Base-by-base conservation (phyloP, 2,888 invertebrate species). In the Arge pagana region DNA sequence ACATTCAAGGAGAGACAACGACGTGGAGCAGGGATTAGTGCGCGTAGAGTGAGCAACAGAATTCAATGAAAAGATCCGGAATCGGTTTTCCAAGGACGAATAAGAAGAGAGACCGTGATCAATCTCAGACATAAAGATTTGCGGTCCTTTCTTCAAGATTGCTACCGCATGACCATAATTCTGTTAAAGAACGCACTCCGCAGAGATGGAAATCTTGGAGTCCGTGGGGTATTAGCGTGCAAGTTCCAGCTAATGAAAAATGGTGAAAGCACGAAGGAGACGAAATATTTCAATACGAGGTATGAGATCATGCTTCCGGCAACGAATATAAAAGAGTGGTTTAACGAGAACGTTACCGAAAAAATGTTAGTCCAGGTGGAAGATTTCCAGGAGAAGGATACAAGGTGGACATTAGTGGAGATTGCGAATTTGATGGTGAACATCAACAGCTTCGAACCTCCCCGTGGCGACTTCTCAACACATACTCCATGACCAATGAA, bases 351-450 rank as follows among this genome's bases (percentile, higher is more conserved):
- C 23, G 39, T 60, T 16, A 35, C 18, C 11, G 30, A 52, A 10
- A 40, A 42, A 23, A 21, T 59, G 19, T 52, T 58, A 19, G 39
- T 13, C 7, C 56, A 62, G 55, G 42, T 62, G 16, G 60, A 60
- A 50, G 59, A 63, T 28, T 61, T 63, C 45, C 54, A 61, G 39
- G 56, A 61, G 24, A 48, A 53, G n/a, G 62, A 62, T 41, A 60
- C 58, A 3, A 59, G 61, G 1, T 64, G 61, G 61, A 36, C 50
- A 15, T 50, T 63, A 24, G 11, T 28, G 10, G 56, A 62, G 42
- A 62, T 58, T 8, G 23, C 50, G 3, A 50, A 51, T 11, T 21
- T 52, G 3, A 16, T 23, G 19, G 31, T 50, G n/a, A 52, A 49
- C 24, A 54, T 58, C 7, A 55, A 55, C 26, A 52, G 49, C 24